These are phyloP conservation scores for Odontesthes bonariensis DNA, from an alignment of 2,113 vertebrate genomes.

Conservation along the genomic window DNA sequence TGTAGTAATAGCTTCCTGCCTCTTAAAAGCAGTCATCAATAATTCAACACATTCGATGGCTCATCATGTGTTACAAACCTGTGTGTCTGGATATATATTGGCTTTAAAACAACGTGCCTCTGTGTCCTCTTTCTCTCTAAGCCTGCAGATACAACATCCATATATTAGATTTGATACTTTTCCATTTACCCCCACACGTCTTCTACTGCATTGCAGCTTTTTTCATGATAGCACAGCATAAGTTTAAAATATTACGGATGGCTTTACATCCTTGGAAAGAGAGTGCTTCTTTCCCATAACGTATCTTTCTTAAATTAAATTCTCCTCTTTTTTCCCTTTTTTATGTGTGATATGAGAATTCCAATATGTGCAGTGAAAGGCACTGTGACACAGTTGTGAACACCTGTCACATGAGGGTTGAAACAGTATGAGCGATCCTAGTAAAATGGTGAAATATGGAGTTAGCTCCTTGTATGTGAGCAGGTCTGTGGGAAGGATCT, in stretches of 20 bases:
- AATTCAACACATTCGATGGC: conserved; percentile 40
- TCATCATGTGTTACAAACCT: conserved; percentile 11
- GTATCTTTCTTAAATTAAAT: background rate
- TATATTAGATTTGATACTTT: background rate
- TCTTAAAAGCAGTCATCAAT: conserved; percentile 48
- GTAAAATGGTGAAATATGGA: no score
- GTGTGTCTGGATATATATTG: conserved; percentile 11
- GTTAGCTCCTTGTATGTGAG: no score
- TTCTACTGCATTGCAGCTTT: background rate
- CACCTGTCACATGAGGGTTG: no score
- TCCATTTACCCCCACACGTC: background rate
- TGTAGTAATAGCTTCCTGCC: background rate
- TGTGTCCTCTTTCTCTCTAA: background rate
- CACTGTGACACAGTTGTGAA: no score
- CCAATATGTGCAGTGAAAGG: background rate
- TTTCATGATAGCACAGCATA: conserved; percentile 1
- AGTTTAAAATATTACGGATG: no score
- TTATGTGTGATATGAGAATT: background rate
- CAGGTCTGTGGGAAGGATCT: no score
- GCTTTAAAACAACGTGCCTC: conserved; percentile 5
- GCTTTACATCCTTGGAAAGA: background rate
- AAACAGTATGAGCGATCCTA: no score
- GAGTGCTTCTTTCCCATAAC: background rate
- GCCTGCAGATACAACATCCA: conserved; percentile 2
- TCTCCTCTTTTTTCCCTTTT: background rate